Conservation (phyloP, 2,797 vertebrate species). For the Molothrus ater region DNA sequence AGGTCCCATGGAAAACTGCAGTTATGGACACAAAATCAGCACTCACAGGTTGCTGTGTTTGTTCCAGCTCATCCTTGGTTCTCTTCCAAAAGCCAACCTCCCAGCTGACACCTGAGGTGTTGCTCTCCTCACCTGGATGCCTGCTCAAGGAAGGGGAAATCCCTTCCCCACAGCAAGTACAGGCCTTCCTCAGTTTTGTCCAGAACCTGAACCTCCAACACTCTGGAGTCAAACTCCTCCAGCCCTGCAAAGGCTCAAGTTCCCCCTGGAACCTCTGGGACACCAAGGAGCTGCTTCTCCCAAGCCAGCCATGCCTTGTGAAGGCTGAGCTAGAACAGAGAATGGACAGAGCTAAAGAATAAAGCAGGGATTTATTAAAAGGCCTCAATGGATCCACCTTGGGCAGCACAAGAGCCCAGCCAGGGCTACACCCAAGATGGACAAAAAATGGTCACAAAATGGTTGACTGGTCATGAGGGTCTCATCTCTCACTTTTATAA, state of each 20-base stretch:
- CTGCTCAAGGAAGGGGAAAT: neutral
- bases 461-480: too few relatives aligned
- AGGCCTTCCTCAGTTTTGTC: neutral
- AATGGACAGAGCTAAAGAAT: fast-evolving
- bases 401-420: neutral
- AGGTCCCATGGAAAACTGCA: constrained; percentile 63
- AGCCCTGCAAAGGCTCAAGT: neutral
- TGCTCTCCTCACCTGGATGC: neutral
- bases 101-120: neutral
- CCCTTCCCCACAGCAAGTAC: neutral
- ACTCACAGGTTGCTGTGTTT: neutral
- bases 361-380: fast-evolving
- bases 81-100: neutral
- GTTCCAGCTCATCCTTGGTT: neutral
- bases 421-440: neutral
- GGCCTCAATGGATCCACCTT: neutral
- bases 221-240: neutral
- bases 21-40: constrained; percentile 17
- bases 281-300: neutral
- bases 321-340: neutral
- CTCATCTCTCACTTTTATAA: neutral
- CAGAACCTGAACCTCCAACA: neutral
- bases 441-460: neutral
- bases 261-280: neutral
- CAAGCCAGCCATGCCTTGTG: neutral